Evolutionary conservation across 2,113 vertebrate species (phyloP).

Genomic region (Melanerpes aurifrons): DNA sequence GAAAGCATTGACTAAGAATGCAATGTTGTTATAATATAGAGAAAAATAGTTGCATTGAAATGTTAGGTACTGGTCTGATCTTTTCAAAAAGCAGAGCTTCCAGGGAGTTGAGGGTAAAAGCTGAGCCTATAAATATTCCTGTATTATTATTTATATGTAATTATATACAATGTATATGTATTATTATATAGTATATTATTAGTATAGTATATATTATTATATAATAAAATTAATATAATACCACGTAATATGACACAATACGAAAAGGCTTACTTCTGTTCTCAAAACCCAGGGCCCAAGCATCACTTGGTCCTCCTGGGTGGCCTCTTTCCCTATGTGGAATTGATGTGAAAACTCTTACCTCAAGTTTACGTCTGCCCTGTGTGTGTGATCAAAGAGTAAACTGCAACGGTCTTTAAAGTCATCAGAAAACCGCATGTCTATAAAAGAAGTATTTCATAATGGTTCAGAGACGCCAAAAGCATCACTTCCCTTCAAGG

Average conservation of each 20-base stretch:
- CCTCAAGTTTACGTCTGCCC: slow-evolving; percentile 10
- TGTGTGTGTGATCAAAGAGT: slow-evolving; percentile 23
- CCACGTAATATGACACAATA: background rate
- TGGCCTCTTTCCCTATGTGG: background rate
- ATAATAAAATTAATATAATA: background rate
- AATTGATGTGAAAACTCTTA: background rate
- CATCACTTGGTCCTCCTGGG: slow-evolving; percentile 15
- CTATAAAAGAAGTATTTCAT: slow-evolving; percentile 12
- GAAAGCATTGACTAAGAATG: background rate
- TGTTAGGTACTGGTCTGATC: background rate
- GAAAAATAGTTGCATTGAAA: background rate
- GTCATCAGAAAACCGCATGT: background rate
- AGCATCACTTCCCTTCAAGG: slow-evolving; percentile 26
- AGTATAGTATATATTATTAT: background rate
- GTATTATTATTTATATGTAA: background rate
- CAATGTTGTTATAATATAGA: background rate
- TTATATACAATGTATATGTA: background rate
- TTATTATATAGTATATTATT: too few species aligned
- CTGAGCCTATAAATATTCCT: background rate
- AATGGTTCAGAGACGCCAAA: background rate
- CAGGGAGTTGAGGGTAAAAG: background rate
- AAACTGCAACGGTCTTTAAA: background rate
- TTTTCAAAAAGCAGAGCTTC: background rate
- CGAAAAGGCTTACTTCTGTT: background rate
- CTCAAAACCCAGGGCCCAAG: background rate